Evolutionary conservation across 2,113 vertebrate species (phyloP).

Genomic region (Hydrolagus affinis): DNA sequence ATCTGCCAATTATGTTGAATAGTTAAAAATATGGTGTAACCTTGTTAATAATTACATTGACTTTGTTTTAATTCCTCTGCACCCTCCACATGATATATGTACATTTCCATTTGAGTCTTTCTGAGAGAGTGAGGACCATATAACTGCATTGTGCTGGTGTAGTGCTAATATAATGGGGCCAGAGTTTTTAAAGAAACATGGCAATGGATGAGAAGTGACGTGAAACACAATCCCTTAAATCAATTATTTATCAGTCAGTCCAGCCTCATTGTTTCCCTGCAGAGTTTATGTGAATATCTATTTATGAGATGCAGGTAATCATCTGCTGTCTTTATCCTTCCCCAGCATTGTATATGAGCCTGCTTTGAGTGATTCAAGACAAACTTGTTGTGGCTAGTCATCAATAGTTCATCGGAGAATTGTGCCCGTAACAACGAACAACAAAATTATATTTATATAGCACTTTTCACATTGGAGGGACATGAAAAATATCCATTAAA

Average conservation of each 20-base stretch:
- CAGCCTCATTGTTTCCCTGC: neutral
- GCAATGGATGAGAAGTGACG: neutral
- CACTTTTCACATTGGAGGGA: too few relatives aligned
- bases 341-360: neutral
- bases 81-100: neutral
- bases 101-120: neutral
- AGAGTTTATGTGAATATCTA: neutral
- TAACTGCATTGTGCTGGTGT: neutral
- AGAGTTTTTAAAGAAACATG: neutral
- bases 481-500: too few relatives aligned
- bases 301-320: neutral
- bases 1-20: too few relatives aligned
- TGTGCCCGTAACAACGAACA: neutral
- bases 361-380: neutral
- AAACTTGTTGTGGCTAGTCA: neutral
- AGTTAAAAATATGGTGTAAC: too few relatives aligned
- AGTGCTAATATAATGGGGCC: neutral
- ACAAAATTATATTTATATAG: too few relatives aligned
- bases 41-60: neutral
- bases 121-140: neutral
- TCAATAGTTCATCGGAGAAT: neutral
- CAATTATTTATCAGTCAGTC: constrained; percentile 2
- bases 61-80: neutral
- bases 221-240: neutral
- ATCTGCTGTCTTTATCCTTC: neutral